These are phyloP conservation scores for Aphelocoma californica DNA, from an alignment of 2,797 vertebrate species.

Conservation along the genomic window DNA sequence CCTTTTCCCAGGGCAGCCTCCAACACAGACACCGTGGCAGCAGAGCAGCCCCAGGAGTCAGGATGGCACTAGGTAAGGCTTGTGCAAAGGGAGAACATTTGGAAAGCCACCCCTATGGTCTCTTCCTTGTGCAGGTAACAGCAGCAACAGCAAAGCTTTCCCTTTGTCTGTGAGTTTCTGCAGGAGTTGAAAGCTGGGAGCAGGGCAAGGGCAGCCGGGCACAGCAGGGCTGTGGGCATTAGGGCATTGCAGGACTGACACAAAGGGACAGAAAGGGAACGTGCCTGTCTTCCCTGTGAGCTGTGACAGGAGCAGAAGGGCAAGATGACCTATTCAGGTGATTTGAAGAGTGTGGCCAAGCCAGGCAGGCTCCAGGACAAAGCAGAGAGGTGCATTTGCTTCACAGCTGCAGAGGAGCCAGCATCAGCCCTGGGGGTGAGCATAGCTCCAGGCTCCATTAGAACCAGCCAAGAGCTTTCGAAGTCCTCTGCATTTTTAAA, in stretches of 20 bases:
- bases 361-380: neutral
- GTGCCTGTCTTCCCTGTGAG: neutral
- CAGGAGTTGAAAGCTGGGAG: neutral
- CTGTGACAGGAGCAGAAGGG: neutral
- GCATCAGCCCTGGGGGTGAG: neutral
- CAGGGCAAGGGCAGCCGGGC: neutral
- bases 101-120: neutral
- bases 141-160: neutral
- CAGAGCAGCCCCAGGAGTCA: fast-evolving
- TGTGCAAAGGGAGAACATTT: neutral
- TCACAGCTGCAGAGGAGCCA: fast-evolving
- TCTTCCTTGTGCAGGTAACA: neutral
- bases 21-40: neutral
- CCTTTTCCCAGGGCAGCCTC: neutral
- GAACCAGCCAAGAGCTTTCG: constrained; percentile 15
- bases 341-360: neutral
- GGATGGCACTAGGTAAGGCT: neutral
- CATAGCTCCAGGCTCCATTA: neutral
- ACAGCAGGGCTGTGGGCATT: neutral
- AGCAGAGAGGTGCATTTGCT: neutral
- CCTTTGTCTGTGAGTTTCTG: neutral
- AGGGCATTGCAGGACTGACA: neutral
- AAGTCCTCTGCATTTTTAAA: constrained; percentile 37
- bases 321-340: neutral
- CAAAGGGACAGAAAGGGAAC: neutral